Base-by-base conservation (phyloP, 2,888 invertebrate genomes). In the Podotricha telesiphe region DNA sequence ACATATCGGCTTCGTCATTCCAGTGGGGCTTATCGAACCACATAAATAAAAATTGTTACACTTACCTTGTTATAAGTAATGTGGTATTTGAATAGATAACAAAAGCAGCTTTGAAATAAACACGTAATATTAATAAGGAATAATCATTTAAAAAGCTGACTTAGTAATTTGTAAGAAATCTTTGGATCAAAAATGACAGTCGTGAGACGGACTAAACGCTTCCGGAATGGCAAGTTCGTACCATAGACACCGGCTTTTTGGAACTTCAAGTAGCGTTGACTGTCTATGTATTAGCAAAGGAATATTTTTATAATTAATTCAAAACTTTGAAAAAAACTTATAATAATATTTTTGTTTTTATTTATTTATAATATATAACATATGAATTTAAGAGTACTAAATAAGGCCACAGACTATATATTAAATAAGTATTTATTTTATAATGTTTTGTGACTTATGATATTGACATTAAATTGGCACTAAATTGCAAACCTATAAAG, bases 121-220 rank as follows among this genome's bases (percentile, higher is more conserved):
- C 68, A 74, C 74, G 45, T 65, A 72, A 65, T 59, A 68, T 69
- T 51, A 64, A 61, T 50, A 72, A 61, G 64, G 50, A 61, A 61
- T 71, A 47, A 17, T 47, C 58, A 66, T 68, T 56, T 55, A 68
- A 70, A 42, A 66, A 72, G 40, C 48, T 17, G 55, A 68, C 68
- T 66, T 67, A 62, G 45, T 66, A 67, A 61, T 80, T 84, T 81
- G 75, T 82, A 85, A 83, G 61, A 86, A 82, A 74, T 80, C 80
- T 85, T 80, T 80, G 83, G 81, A 87, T 85, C 84, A 87, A 89
- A 89, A 86, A 87, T 73, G 74, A 77, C 74, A 87, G 87, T 67
- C 70, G 42, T 42, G 50, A 63, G 76, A 89, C 85, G 84, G 83
- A 80, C 45, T 34, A 62, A 65, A 68, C 70, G 83, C 82, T 88